Evolutionary conservation across 2,797 vertebrate genomes (phyloP).

Genomic region (Carduelis carduelis): DNA sequence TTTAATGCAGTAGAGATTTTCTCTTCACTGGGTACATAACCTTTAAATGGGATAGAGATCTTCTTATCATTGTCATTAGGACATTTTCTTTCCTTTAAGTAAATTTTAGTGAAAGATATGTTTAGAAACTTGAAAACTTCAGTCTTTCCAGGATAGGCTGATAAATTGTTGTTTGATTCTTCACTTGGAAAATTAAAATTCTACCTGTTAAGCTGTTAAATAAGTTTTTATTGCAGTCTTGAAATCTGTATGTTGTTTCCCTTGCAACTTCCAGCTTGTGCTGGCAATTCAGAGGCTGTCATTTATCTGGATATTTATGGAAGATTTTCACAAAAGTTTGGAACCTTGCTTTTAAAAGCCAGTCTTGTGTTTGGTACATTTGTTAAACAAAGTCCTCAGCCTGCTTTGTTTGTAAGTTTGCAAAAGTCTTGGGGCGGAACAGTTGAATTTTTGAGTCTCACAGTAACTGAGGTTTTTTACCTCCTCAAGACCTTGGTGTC

Average conservation of each 20-base stretch:
- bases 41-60: neutral
- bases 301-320: neutral
- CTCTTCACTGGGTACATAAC: neutral
- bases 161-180: neutral
- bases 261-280: neutral
- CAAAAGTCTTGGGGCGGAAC: neutral
- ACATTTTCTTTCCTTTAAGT: neutral
- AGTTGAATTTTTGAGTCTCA: neutral
- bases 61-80: neutral
- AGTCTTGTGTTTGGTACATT: neutral
- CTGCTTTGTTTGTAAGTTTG: neutral
- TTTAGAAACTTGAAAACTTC: neutral
- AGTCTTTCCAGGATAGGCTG: neutral
- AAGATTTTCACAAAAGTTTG: neutral
- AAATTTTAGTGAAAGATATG: neutral
- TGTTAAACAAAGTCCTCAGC: neutral
- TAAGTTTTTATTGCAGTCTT: neutral
- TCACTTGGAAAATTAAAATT: neutral
- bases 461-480: neutral
- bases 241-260: neutral
- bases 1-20: neutral
- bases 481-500: neutral
- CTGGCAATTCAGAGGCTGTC: neutral
- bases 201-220: neutral
- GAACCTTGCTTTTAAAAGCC: neutral